Percentiles rank a stretch among this genome's conserved stretches.
phyloP scores from a whole-genome alignment of 2,113 vertebrate genomes.

The Brachionichthys hirsutus region DNA sequence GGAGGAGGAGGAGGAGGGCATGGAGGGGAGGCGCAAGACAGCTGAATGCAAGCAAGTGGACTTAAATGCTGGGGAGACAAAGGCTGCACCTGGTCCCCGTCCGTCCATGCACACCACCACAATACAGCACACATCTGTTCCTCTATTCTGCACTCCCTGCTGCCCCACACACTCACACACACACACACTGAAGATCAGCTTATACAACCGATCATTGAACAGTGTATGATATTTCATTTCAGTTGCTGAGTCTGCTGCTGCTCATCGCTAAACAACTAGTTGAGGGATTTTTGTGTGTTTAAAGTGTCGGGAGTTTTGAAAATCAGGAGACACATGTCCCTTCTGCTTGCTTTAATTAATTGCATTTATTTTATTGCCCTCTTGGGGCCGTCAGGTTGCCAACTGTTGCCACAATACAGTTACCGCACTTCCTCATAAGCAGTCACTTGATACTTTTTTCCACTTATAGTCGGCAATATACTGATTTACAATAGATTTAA shows the following conservation, averaged over 20 bases:
- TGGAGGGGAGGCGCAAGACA: slow-evolving; percentile 59
- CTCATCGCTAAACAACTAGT: slow-evolving; percentile 27
- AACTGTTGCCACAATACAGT: slow-evolving; percentile 25
- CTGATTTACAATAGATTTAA: too few species aligned
- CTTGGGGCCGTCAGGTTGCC: slow-evolving; percentile 31
- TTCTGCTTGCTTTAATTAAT: slow-evolving; percentile 37
- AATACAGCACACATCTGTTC: slow-evolving; percentile 90
- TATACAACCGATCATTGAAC: slow-evolving; percentile 6
- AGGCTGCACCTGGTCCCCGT: slow-evolving; percentile 94
- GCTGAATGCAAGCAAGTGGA: slow-evolving; percentile 79
- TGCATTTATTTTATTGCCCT: slow-evolving; percentile 49
- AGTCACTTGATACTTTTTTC: background rate
- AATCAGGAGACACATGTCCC: slow-evolving; percentile 18
- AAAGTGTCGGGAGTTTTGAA: slow-evolving; percentile 29
- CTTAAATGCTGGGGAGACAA: slow-evolving; percentile 84
- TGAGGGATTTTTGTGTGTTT: slow-evolving; percentile 10
- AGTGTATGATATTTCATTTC: slow-evolving; percentile 24
- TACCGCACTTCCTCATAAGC: background rate
- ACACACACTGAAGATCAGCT: slow-evolving; percentile 37
- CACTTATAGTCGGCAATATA: too few species aligned
- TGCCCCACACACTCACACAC: slow-evolving; percentile 51
- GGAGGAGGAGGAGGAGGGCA: slow-evolving; percentile 24
- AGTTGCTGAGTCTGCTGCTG: slow-evolving; percentile 13
- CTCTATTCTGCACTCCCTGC: slow-evolving; percentile 56
- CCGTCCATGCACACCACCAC: slow-evolving; percentile 81